Percentiles rank a stretch among this genome's conserved stretches.
These are phyloP conservation scores for Apamea sordens DNA, from an alignment of 2,888 invertebrate genomes.

Conservation along the genomic window DNA sequence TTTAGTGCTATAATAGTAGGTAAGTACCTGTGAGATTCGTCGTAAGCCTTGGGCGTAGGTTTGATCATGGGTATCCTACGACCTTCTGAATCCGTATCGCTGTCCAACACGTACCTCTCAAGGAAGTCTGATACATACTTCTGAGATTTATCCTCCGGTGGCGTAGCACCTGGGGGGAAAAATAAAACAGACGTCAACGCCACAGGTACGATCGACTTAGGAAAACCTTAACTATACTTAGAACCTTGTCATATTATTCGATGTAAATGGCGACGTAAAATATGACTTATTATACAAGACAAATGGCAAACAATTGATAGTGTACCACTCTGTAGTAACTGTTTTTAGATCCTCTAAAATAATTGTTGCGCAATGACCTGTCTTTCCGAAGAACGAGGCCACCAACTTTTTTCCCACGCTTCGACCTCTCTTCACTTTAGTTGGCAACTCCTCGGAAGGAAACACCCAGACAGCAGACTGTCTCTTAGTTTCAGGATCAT, in stretches of 20 bases:
- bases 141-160: conserved; percentile 87
- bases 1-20: not conserved
- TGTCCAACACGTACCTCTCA: conserved; percentile 91
- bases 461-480: too few relatives aligned
- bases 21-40: conserved; percentile 75
- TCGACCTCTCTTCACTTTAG: too few relatives aligned
- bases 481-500: too few relatives aligned
- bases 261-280: not conserved
- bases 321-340: too few relatives aligned
- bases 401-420: too few relatives aligned
- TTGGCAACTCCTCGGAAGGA: too few relatives aligned
- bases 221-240: not conserved
- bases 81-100: conserved; percentile 91
- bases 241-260: not conserved
- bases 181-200: not conserved
- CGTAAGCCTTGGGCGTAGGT: conserved; percentile 73
- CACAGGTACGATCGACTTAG: not conserved
- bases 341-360: too few relatives aligned
- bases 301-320: too few relatives aligned
- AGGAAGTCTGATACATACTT: conserved; percentile 89
- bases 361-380: too few relatives aligned
- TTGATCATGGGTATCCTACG: conserved; percentile 87
- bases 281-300: not conserved
- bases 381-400: too few relatives aligned
- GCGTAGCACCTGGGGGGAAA: conserved; percentile 78